Conservation (phyloP, 92 coral and sea anemone species). For the Micromussa lordhowensis region DNA sequence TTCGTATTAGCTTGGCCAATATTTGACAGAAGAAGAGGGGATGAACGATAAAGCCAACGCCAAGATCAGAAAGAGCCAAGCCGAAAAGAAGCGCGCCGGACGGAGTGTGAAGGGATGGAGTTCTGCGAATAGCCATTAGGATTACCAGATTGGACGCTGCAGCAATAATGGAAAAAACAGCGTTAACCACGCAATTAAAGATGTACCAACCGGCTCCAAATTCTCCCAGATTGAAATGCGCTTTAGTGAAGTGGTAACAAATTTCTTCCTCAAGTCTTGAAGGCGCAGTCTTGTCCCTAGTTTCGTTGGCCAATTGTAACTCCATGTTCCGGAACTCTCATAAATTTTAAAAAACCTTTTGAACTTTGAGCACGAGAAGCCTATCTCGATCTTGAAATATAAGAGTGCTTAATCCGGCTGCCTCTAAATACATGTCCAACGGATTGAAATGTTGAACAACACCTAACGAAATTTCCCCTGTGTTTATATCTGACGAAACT, state of each 20-base stretch:
- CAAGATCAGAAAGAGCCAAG: conserved; percentile 35
- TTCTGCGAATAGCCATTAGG: conserved; percentile 28
- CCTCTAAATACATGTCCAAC: background rate
- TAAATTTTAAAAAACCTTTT: background rate
- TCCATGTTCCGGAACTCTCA: background rate
- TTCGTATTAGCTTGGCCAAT: conserved; percentile 28
- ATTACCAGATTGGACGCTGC: conserved; percentile 14
- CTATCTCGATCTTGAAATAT: background rate
- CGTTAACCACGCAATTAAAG: conserved; percentile 30
- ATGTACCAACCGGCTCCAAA: conserved; percentile 35
- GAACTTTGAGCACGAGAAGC: background rate
- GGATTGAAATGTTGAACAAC: background rate
- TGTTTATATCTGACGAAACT: background rate
- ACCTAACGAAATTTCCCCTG: background rate
- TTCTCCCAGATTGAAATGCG: conserved; percentile 29
- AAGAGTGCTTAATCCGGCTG: background rate
- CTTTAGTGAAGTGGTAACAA: conserved; percentile 34
- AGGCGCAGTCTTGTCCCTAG: background rate
- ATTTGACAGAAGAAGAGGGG: conserved; percentile 40
- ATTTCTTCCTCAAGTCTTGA: background rate
- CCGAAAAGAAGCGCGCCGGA: conserved; percentile 30
- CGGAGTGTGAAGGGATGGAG: conserved; percentile 43
- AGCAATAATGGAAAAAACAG: conserved; percentile 28
- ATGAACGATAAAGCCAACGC: conserved; percentile 41
- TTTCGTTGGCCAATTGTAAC: background rate